Evolutionary conservation across 2,113 vertebrate species (phyloP), one percentile per base, ranked within the genome.

Genomic region (Tupaia tana): DNA sequence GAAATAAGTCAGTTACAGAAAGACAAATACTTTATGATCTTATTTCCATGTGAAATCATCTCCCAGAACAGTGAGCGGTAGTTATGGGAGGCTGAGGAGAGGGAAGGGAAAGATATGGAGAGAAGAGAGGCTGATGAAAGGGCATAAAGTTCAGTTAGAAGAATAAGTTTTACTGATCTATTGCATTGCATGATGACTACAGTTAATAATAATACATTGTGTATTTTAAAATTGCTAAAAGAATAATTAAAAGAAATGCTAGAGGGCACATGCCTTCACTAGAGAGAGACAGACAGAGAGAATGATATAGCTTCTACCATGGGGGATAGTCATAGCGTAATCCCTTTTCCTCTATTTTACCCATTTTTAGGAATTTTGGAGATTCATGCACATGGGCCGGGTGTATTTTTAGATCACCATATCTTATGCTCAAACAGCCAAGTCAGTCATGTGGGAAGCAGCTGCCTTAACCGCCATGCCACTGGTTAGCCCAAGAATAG

Each of bases 41-140:
- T 13, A 63, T 10, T n/a, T 63, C 43, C 24, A 19, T 63, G 20
- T 31, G 14, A 14, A 54, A 59, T 83, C 43, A 16, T 81, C 4
- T 54, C 67, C 3, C 22, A 24, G 5, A 29, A 70, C 19, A 34
- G 54, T 52, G 19, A 24, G 31, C 9, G 25, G 12, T 84, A 69
- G 13, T 22, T 63, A 54, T 56, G 16, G 71, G 27, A 78, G 25
- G 12, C 22, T 59, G 24, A 13, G 31, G 7, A 9, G 34, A n/a
- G 18, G 56, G 4, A 18, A 3, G 56, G 11, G 43, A 64, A 10
- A 0, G 16, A 9, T n/a, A 24, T 1, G 7, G 25, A 29, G 19
- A 19, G 10, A 11, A 25, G 4, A 54, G 4, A 52, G 29, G 18
- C 52, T 4, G 2, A 64, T 31, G 2, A 4, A 86, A 54, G 5